Conservation (phyloP, 2,113 vertebrate species). For the Nematolebias whitei region DNA sequence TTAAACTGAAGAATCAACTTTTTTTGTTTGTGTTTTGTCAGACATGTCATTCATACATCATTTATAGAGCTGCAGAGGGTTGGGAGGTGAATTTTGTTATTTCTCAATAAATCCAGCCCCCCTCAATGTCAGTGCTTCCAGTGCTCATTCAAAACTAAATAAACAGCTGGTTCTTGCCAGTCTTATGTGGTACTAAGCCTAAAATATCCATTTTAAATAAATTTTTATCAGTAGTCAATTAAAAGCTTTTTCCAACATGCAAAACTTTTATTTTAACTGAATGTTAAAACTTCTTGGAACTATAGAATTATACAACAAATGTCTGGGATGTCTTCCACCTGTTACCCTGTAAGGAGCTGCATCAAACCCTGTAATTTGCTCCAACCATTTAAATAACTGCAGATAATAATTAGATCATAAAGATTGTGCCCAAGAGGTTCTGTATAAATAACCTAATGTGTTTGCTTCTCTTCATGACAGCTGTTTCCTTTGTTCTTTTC, state of each 20-base stretch:
- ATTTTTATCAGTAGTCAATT: not conserved
- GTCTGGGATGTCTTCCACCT: not conserved
- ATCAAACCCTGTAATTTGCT: not conserved
- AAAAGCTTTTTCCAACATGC: not conserved
- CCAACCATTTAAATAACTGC: not conserved
- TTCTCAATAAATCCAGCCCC: not conserved
- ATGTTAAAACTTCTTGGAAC: not conserved
- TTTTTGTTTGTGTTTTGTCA: not conserved
- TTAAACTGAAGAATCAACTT: not conserved
- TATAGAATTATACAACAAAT: not conserved
- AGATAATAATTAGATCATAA: not conserved
- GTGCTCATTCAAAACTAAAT: not conserved
- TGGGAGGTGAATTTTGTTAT: not conserved
- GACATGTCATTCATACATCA: not conserved
- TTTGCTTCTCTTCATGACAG: too few species aligned
- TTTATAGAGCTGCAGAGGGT: not conserved
- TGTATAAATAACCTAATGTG: too few species aligned
- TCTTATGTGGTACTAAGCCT: too few species aligned
- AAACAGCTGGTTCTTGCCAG: not conserved
- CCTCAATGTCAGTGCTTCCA: not conserved
- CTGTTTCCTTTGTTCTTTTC: too few species aligned
- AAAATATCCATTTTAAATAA: not conserved
- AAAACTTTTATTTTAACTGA: not conserved
- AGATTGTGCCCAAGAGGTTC: too few species aligned
- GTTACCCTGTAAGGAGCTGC: not conserved